Percentiles rank a stretch among this genome's conserved stretches.
phyloP scores from a whole-genome alignment of 1,140 invertebrate genomes.

The Amphibalanus amphitrite region DNA sequence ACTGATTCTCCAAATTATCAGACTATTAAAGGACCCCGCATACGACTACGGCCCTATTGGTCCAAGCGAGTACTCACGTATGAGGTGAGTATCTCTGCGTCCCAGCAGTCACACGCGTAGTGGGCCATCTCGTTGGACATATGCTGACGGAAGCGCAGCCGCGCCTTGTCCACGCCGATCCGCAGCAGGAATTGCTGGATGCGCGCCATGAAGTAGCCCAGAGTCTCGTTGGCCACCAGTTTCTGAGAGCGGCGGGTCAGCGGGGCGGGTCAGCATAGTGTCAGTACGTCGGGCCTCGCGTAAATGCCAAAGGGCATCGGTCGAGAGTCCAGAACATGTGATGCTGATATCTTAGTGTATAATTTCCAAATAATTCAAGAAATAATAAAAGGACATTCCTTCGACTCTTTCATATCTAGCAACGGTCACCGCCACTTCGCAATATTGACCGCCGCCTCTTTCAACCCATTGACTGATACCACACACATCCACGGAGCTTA shows the following conservation, averaged over 20 bases:
- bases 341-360: no score
- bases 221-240: slow-evolving; percentile 87
- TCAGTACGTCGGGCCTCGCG: no score
- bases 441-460: not conserved
- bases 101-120: slow-evolving; percentile 99
- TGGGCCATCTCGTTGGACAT: slow-evolving; percentile 99
- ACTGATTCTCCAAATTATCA: no score
- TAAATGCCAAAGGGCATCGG: no score
- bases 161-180: slow-evolving; percentile 69
- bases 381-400: no score
- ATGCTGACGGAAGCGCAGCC: slow-evolving; percentile 89
- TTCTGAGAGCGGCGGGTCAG: slow-evolving; percentile 30
- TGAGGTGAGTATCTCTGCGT: slow-evolving; percentile 87
- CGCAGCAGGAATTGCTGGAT: slow-evolving; percentile 78
- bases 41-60: no score
- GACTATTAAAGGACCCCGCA: no score
- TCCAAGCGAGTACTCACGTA: slow-evolving; percentile 49
- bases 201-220: slow-evolving; percentile 94
- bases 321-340: no score
- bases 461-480: no score
- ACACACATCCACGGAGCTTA: not conserved
- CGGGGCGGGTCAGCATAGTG: not conserved
- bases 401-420: not conserved
- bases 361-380: no score
- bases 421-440: not conserved